Conservation (phyloP, 2,888 invertebrate species). For the Serrognathus titanus region DNA sequence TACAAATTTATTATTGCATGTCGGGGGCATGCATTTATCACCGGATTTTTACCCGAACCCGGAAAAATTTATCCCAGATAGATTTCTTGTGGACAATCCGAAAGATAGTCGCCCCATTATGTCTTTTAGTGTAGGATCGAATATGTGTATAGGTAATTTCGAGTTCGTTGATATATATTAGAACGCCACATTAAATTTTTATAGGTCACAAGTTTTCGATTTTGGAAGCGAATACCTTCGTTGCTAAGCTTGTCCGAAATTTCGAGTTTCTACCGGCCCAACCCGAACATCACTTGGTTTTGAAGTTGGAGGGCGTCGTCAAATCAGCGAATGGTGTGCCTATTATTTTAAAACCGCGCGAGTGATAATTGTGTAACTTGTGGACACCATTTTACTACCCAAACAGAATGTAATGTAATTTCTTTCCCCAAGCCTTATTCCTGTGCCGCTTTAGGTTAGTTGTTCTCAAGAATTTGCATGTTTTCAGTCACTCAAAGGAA, state of each 20-base stretch:
- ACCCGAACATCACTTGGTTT: slow-evolving; percentile 2
- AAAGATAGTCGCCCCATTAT: not conserved
- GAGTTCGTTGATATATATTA: too few species aligned
- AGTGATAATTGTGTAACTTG: too few species aligned
- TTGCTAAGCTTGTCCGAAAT: not conserved
- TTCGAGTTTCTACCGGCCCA: slow-evolving; percentile 7
- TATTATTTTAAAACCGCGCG: not conserved
- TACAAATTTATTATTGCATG: not conserved
- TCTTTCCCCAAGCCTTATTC: too few species aligned
- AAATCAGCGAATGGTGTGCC: slow-evolving; percentile 16
- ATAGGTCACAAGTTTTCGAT: too few species aligned
- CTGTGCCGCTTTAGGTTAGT: too few species aligned
- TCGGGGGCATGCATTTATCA: slow-evolving; percentile 12
- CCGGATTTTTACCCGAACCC: slow-evolving; percentile 17
- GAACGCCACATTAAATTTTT: too few species aligned
- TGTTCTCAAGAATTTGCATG: too few species aligned
- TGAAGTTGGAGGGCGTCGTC: slow-evolving; percentile 5
- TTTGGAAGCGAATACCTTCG: too few species aligned
- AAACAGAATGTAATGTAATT: too few species aligned
- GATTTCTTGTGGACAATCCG: slow-evolving; percentile 16
- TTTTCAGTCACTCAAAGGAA: too few species aligned
- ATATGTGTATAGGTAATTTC: not conserved
- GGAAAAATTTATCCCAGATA: slow-evolving; percentile 19
- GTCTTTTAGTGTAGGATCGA: not conserved
- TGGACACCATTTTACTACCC: too few species aligned